A percentile compares a stretch with the other conserved stretches of the same genome.
Conservation (phyloP, 2,888 invertebrate species). For the Melieria omissa region DNA sequence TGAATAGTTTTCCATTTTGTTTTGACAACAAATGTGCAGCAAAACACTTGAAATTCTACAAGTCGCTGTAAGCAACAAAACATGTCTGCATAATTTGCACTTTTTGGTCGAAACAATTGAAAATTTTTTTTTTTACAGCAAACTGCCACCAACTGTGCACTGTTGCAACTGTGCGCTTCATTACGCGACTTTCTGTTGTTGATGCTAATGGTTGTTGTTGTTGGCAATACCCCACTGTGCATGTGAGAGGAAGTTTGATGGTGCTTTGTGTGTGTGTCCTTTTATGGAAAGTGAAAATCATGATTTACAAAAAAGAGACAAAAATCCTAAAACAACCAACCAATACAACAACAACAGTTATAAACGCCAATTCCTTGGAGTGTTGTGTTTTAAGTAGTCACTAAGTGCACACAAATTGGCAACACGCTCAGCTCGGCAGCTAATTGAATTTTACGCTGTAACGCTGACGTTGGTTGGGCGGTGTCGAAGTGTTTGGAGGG, state of each 20-base stretch:
- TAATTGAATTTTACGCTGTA: too few relatives aligned
- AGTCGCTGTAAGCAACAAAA: background rate
- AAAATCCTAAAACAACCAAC: background rate
- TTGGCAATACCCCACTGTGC: background rate
- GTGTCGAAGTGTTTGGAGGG: too few relatives aligned
- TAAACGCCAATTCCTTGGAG: background rate
- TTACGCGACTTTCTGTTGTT: too few relatives aligned
- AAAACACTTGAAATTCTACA: too few relatives aligned
- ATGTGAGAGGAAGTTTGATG: background rate
- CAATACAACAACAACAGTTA: slow-evolving; percentile 10
- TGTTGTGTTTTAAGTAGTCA: too few relatives aligned
- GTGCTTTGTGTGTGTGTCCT: slow-evolving; percentile 7
- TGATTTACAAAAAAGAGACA: slow-evolving; percentile 22
- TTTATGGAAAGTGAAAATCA: slow-evolving; percentile 38
- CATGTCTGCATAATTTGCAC: slow-evolving; percentile 35
- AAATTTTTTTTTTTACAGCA: background rate
- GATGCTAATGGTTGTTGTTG: too few relatives aligned
- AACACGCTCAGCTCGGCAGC: too few relatives aligned
- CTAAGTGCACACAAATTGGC: too few relatives aligned
- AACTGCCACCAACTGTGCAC: background rate
- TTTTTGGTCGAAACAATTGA: slow-evolving; percentile 4
- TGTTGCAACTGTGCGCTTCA: too few relatives aligned
- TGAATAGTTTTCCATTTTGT: too few relatives aligned
- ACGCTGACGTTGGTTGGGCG: too few relatives aligned
- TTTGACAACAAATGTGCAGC: too few relatives aligned